phyloP scores from a whole-genome alignment of 1,140 invertebrate species.

The Aphelinus atriplicis region DNA sequence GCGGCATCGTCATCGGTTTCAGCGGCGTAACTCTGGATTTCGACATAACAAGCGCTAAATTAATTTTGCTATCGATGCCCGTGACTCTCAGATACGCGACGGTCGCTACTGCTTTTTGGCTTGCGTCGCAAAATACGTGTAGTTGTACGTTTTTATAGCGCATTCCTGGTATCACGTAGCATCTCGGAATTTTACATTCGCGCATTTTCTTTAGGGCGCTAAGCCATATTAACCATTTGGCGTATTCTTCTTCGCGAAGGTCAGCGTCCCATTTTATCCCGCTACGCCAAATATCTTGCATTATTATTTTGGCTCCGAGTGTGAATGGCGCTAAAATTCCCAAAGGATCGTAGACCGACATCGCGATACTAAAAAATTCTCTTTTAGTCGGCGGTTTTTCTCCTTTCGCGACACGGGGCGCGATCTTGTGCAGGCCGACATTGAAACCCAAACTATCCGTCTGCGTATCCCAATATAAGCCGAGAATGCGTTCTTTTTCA shows the following conservation, averaged over 20 bases:
- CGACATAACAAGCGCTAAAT: constrained; percentile 4
- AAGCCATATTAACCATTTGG: constrained; percentile 27
- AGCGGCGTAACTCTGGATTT: constrained; percentile 52
- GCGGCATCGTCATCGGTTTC: constrained; percentile 50
- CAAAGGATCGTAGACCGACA: constrained; percentile 48
- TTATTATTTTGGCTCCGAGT: constrained; percentile 41
- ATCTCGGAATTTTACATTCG: constrained; percentile 17
- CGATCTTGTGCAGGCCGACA: constrained; percentile 2
- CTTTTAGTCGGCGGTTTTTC: constrained; percentile 34
- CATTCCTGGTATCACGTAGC: background rate
- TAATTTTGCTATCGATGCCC: no score
- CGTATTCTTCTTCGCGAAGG: constrained; percentile 26
- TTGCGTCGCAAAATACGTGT: background rate
- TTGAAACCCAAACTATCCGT: constrained; percentile 14
- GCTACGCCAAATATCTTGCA: constrained; percentile 43
- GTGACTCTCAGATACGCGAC: background rate
- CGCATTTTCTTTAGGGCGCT: background rate
- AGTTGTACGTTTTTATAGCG: background rate
- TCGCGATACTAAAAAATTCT: constrained; percentile 36
- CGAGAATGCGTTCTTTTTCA: constrained; percentile 20
- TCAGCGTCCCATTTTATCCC: constrained; percentile 43
- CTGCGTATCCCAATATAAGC: constrained; percentile 21
- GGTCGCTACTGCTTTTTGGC: background rate
- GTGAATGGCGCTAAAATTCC: constrained; percentile 43
- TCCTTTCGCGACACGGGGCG: constrained; percentile 14